Evolutionary conservation across 2,888 invertebrate species (phyloP).

Genomic region (Agriopis aurantiaria): DNA sequence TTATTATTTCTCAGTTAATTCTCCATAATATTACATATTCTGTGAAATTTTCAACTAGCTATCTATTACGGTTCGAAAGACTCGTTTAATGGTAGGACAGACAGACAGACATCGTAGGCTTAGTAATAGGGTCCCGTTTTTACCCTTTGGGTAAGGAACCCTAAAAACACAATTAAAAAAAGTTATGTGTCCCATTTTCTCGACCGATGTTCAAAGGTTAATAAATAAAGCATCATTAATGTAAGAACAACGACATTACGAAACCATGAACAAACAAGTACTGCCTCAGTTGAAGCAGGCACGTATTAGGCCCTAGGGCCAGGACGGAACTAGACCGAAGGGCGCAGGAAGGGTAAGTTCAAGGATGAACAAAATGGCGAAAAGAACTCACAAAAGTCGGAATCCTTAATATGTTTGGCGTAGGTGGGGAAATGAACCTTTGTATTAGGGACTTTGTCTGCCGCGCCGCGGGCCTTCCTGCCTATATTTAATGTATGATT

Average conservation of each 20-base stretch:
- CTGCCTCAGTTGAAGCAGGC: not conserved
- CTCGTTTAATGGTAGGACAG: no score
- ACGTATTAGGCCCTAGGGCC: conserved; percentile 12
- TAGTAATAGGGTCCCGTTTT: no score
- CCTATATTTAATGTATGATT: conserved; percentile 3
- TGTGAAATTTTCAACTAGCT: no score
- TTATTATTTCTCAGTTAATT: no score
- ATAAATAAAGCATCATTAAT: no score
- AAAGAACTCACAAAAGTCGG: conserved; percentile 11
- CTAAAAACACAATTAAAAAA: no score
- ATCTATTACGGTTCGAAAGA: no score
- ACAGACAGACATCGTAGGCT: no score
- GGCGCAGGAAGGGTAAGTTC: conserved; percentile 20
- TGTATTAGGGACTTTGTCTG: conserved; percentile 12
- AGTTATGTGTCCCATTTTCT: no score
- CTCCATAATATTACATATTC: no score
- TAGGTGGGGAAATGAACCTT: conserved; percentile 20
- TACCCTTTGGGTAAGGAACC: no score
- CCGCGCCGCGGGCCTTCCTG: conserved; percentile 7
- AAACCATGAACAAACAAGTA: conserved; percentile 9
- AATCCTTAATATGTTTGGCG: conserved; percentile 21
- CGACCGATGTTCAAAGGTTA: no score
- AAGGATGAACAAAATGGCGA: conserved; percentile 14
- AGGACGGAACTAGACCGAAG: conserved; percentile 28
- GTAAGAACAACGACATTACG: not conserved